A percentile compares a stretch with the other conserved stretches of the same genome.
These are phyloP conservation scores for Anagrus nilaparvatae DNA, from an alignment of 1,140 invertebrate genomes.

Conservation along the genomic window DNA sequence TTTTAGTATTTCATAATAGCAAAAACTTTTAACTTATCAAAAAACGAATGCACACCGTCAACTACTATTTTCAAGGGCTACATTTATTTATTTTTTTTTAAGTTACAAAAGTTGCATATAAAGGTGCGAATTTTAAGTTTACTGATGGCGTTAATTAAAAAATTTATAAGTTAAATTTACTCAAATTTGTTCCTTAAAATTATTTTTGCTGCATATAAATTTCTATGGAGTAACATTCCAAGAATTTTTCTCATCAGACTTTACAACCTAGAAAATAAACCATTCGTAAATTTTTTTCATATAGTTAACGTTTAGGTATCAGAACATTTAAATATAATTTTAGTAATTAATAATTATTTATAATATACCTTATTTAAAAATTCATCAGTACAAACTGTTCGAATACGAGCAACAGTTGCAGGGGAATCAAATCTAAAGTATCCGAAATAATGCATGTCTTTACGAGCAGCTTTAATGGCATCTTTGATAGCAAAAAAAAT, in stretches of 20 bases:
- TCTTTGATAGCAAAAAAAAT: constrained; percentile 84
- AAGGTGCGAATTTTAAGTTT: too few relatives aligned
- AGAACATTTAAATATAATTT: not conserved
- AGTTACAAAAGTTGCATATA: too few relatives aligned
- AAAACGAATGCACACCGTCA: too few relatives aligned
- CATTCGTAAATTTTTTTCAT: not conserved
- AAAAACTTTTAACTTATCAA: too few relatives aligned
- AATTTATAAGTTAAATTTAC: too few relatives aligned
- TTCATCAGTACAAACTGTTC: constrained; percentile 78
- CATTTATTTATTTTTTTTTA: too few relatives aligned
- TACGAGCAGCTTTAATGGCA: constrained; percentile 68
- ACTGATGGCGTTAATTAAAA: too few relatives aligned
- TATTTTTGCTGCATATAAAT: too few relatives aligned
- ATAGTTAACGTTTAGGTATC: not conserved
- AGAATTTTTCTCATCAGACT: constrained; percentile 18
- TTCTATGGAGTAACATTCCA: constrained; percentile 22
- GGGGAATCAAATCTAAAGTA: constrained; percentile 71
- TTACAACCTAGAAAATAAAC: constrained; percentile 15
- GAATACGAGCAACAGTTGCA: constrained; percentile 75
- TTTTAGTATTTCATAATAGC: too few relatives aligned
- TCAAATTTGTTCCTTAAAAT: too few relatives aligned
- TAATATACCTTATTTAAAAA: constrained; percentile 62
- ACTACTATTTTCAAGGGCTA: too few relatives aligned
- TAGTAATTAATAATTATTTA: not conserved
- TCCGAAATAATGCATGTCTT: constrained; percentile 50